These are phyloP conservation scores for Pelecanoides urinatrix DNA, from an alignment of 2,113 vertebrate species.

Conservation along the genomic window DNA sequence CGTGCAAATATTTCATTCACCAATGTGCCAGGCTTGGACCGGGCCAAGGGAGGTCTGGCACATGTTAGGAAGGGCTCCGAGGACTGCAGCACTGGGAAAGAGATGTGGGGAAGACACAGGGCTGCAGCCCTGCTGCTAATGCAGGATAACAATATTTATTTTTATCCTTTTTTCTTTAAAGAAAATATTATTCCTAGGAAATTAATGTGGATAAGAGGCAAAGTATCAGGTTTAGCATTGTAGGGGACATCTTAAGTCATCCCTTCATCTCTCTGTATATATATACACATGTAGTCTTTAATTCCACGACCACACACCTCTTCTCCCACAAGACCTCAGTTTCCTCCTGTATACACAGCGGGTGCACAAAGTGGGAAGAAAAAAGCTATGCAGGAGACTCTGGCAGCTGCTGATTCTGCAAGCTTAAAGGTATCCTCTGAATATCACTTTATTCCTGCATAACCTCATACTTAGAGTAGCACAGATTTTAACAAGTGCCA, in stretches of 20 bases:
- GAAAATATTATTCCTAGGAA: slow-evolving; percentile 63
- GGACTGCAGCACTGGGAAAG: background rate
- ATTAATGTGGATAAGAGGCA: slow-evolving; percentile 48
- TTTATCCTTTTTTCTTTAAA: slow-evolving; percentile 51
- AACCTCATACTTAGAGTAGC: background rate
- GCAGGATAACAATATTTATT: slow-evolving; percentile 46
- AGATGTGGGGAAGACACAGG: background rate
- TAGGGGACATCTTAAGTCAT: slow-evolving; percentile 14
- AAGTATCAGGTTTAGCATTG: slow-evolving; percentile 36
- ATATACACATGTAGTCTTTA: background rate
- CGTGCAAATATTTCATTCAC: background rate
- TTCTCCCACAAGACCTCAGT: background rate
- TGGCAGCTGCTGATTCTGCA: background rate
- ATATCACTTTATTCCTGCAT: background rate
- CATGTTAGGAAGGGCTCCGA: background rate
- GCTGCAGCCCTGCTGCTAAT: slow-evolving; percentile 16
- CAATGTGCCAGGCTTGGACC: background rate
- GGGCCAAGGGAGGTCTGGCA: background rate
- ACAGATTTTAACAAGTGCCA: background rate
- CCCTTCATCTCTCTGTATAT: background rate
- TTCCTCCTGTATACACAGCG: background rate
- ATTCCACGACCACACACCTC: slow-evolving; percentile 35
- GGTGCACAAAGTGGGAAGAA: background rate
- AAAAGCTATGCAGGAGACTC: background rate
- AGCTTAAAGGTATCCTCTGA: background rate